These are phyloP conservation scores for Decapterus maruadsi DNA, from an alignment of 2,797 vertebrate genomes.

Conservation along the genomic window DNA sequence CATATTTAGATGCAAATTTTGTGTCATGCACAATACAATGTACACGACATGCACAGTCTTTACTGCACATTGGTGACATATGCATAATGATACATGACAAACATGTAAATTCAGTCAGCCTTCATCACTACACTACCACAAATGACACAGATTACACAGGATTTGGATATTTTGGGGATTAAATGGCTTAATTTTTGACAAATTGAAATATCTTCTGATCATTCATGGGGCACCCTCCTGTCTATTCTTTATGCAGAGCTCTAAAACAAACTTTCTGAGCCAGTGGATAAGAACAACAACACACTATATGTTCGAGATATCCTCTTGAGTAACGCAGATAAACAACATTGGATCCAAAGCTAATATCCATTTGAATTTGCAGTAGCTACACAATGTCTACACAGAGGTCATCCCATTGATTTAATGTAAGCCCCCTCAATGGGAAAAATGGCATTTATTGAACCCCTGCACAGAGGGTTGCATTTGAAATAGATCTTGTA, in stretches of 20 bases:
- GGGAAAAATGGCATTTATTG: slow-evolving; percentile 57
- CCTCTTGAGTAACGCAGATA: slow-evolving; percentile 59
- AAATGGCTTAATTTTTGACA: not conserved
- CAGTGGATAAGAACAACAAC: not conserved
- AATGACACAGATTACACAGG: too few relatives aligned
- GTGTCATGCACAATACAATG: too few relatives aligned
- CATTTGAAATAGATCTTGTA: slow-evolving; percentile 67
- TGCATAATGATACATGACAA: too few relatives aligned
- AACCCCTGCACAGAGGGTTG: slow-evolving; percentile 39
- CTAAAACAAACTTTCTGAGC: slow-evolving; percentile 36
- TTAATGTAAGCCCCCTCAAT: slow-evolving; percentile 58
- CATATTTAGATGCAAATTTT: too few relatives aligned
- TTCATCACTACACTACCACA: too few relatives aligned
- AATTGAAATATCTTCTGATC: not conserved
- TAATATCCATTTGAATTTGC: slow-evolving; percentile 76
- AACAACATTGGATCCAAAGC: slow-evolving; percentile 65
- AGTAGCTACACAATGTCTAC: slow-evolving; percentile 56
- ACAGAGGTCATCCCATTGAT: slow-evolving; percentile 74
- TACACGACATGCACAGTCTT: too few relatives aligned
- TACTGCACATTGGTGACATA: too few relatives aligned
- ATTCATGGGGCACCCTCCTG: not conserved
- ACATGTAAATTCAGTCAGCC: too few relatives aligned
- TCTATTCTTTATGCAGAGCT: slow-evolving; percentile 13
- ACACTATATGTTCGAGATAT: slow-evolving; percentile 44
- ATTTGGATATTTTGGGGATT: too few relatives aligned